A percentile compares a stretch with the other conserved stretches of the same genome.
Conservation (phyloP, 2,888 invertebrate species). For the Eupithecia exiguata region DNA sequence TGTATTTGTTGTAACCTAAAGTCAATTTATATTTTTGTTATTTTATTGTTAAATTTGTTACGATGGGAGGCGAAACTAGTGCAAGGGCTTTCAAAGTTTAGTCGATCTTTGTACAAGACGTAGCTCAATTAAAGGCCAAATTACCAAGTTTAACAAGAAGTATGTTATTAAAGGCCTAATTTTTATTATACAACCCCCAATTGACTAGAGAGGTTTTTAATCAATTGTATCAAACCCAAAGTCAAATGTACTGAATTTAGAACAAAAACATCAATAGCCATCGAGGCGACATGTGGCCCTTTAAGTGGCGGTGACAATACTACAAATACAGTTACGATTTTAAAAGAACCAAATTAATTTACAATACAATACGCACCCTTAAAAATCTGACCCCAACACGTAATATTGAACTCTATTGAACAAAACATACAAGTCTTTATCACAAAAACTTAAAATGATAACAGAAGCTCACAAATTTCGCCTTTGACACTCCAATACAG, state of each 20-base stretch:
- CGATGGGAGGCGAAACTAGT: no score
- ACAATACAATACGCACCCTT: constrained; percentile 53
- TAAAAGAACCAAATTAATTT: constrained; percentile 75
- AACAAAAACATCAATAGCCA: constrained; percentile 75
- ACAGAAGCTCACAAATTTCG: not conserved
- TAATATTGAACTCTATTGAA: constrained; percentile 30
- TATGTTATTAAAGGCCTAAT: not conserved
- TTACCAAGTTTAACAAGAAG: no score
- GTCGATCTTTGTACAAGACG: no score
- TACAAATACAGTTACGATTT: constrained; percentile 81
- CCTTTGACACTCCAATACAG: constrained; percentile 15
- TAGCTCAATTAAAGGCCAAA: no score
- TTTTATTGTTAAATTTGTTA: no score
- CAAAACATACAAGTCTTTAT: constrained; percentile 39
- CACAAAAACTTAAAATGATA: constrained; percentile 14
- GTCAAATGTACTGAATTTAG: constrained; percentile 56
- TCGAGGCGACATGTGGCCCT: constrained; percentile 81
- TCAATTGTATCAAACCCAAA: constrained; percentile 48
- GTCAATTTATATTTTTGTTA: no score
- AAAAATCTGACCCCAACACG: constrained; percentile 32
- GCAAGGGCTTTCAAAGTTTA: no score
- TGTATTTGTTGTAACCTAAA: no score
- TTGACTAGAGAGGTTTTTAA: not conserved
- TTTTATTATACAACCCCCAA: not conserved
- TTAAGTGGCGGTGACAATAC: constrained; percentile 82